Conservation (phyloP, 2,888 invertebrate species). For the Geotrupes spiniger region DNA sequence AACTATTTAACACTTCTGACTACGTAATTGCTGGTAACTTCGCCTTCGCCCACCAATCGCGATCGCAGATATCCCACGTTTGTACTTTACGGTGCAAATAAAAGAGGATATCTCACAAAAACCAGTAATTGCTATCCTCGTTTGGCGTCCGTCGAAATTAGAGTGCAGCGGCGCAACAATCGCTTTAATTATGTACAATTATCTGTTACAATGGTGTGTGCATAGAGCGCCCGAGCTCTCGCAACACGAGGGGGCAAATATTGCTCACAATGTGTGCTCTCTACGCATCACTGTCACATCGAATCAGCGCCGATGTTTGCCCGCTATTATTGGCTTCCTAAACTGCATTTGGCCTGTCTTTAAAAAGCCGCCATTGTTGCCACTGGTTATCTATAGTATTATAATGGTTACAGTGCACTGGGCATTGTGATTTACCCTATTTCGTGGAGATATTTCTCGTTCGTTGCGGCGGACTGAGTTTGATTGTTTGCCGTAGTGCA, state of each 20-base stretch:
- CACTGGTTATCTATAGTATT: slow-evolving; percentile 30
- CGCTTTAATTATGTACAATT: slow-evolving; percentile 1
- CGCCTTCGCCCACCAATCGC: no score
- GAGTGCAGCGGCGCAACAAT: background rate
- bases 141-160: no score
- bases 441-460: no score
- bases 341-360: slow-evolving; percentile 6
- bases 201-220: background rate
- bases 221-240: background rate
- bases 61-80: no score
- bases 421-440: background rate
- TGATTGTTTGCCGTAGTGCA: no score
- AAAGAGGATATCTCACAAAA: no score
- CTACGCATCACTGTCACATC: slow-evolving; percentile 2
- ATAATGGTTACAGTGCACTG: slow-evolving; percentile 31
- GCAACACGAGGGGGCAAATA: background rate
- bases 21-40: no score
- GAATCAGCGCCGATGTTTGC: slow-evolving; percentile 4
- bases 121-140: no score
- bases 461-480: no score
- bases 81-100: no score
- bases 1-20: no score
- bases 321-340: slow-evolving; percentile 4
- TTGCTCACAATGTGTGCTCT: background rate
- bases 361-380: slow-evolving; percentile 30